Conservation (phyloP, 2,888 invertebrate genomes). For the Drosophila longiperda region DNA sequence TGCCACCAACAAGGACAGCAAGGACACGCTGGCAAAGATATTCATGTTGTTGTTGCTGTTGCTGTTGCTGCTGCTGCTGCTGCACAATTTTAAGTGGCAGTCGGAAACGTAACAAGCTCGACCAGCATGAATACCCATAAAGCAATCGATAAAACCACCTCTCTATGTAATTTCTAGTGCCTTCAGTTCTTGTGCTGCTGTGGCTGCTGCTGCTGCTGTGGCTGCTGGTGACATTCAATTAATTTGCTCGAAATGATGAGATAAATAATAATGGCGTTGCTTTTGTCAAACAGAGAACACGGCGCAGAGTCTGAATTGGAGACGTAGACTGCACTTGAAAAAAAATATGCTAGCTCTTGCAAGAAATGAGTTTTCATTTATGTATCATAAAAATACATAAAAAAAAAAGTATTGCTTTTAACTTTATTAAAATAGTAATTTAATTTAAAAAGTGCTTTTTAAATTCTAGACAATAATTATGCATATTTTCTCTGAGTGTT, state of each 20-base stretch:
- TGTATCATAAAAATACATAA: no score
- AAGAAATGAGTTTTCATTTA: neutral
- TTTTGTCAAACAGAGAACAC: constrained; percentile 31
- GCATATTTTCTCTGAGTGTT: neutral
- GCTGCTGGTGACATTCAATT: constrained; percentile 61
- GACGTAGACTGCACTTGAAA: neutral
- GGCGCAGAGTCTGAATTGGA: constrained; percentile 1
- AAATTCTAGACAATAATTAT: neutral
- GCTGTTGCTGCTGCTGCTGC: constrained; percentile 8
- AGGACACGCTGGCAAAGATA: constrained; percentile 34
- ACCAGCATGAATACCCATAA: constrained; percentile 33
- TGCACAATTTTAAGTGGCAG: constrained; percentile 18
- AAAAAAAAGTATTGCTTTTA: no score
- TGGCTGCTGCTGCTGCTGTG: neutral
- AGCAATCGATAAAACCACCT: constrained; percentile 34
- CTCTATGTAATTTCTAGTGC: constrained; percentile 16
- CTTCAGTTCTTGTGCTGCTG: constrained; percentile 2
- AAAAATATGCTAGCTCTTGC: neutral
- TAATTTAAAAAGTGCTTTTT: no score
- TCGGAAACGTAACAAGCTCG: constrained; percentile 8
- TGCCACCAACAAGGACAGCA: constrained; percentile 40
- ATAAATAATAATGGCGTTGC: constrained; percentile 55
- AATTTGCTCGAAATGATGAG: constrained; percentile 56
- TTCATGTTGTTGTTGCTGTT: constrained; percentile 6
- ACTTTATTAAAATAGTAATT: no score